Percentiles rank a stretch among this genome's conserved stretches.
These are phyloP conservation scores for Subanguina moxae DNA, from an alignment of 1,140 invertebrate genomes.

Conservation along the genomic window DNA sequence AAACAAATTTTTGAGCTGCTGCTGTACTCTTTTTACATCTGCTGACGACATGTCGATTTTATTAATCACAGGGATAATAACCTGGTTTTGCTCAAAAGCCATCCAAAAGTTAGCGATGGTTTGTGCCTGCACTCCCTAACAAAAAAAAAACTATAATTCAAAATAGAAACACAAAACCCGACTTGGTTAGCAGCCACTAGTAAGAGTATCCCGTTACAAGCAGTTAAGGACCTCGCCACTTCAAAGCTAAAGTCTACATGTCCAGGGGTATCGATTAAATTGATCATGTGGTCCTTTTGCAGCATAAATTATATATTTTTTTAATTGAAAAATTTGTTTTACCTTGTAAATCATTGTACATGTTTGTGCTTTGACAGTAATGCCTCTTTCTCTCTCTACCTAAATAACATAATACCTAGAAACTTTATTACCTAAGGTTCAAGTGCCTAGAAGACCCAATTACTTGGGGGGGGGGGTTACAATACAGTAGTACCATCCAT, in stretches of 20 bases:
- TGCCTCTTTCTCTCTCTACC: conserved; percentile 79
- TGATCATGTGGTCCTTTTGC: conserved; percentile 23
- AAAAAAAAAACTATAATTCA: background rate
- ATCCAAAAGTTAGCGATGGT: conserved; percentile 93
- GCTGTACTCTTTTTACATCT: conserved; percentile 47
- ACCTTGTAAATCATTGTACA: conserved; percentile 76
- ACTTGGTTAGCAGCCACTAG: conserved; percentile 88
- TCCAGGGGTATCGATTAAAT: conserved; percentile 82
- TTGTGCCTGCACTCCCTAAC: conserved; percentile 83
- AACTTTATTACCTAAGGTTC: no score
- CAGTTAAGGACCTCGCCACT: conserved; percentile 76
- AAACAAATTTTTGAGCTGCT: conserved; percentile 79
- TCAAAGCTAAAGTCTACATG: conserved; percentile 98
- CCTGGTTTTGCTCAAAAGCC: conserved; percentile 75
- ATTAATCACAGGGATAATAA: conserved; percentile 87
- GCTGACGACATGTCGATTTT: conserved; percentile 81
- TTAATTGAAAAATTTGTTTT: background rate
- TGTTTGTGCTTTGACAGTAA: conserved; percentile 96
- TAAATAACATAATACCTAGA: background rate
- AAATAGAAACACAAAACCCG: conserved; percentile 41
- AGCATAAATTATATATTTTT: no score
- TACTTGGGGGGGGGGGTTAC: no score
- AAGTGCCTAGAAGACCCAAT: no score
- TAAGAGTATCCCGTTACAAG: conserved; percentile 88
- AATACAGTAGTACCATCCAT: no score